phyloP scores from a whole-genome alignment of 2,797 vertebrate species.

The Amazona ochrocephala region DNA sequence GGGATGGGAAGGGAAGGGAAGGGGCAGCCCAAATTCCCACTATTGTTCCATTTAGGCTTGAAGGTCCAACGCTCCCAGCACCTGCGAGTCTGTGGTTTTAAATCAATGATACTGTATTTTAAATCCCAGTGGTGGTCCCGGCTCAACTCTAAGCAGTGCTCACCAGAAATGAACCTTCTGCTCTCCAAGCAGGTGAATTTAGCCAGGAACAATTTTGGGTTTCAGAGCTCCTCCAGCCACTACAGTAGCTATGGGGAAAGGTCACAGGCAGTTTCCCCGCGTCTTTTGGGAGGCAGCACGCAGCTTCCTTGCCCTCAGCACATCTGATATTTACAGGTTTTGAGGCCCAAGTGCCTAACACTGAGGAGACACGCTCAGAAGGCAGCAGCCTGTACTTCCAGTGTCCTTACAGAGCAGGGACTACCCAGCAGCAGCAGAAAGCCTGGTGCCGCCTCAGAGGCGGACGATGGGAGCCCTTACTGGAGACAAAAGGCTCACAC shows the following conservation, averaged over 20 bases:
- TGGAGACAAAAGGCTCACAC: rapidly evolving
- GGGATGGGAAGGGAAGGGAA: not conserved
- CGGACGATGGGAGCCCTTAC: rapidly evolving
- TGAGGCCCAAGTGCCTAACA: rapidly evolving
- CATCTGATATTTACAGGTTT: not conserved
- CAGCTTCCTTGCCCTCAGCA: not conserved
- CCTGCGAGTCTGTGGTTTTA: not conserved
- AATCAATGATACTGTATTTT: not conserved
- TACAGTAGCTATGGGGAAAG: rapidly evolving
- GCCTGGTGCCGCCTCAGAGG: rapidly evolving
- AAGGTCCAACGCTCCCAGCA: not conserved
- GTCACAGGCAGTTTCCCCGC: rapidly evolving
- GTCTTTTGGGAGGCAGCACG: rapidly evolving
- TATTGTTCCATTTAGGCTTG: not conserved
- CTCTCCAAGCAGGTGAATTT: not conserved
- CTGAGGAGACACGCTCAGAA: rapidly evolving
- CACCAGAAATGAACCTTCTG: not conserved
- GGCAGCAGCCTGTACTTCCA: not conserved
- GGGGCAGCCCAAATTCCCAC: not conserved
- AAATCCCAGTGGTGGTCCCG: not conserved
- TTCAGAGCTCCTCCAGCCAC: not conserved
- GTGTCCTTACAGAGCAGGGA: rapidly evolving
- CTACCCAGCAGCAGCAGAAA: rapidly evolving
- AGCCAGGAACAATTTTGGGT: not conserved
- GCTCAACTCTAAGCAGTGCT: not conserved